These are phyloP conservation scores for Coregonus sp. DNA, from an alignment of 2,797 vertebrate genomes.

Conservation along the genomic window DNA sequence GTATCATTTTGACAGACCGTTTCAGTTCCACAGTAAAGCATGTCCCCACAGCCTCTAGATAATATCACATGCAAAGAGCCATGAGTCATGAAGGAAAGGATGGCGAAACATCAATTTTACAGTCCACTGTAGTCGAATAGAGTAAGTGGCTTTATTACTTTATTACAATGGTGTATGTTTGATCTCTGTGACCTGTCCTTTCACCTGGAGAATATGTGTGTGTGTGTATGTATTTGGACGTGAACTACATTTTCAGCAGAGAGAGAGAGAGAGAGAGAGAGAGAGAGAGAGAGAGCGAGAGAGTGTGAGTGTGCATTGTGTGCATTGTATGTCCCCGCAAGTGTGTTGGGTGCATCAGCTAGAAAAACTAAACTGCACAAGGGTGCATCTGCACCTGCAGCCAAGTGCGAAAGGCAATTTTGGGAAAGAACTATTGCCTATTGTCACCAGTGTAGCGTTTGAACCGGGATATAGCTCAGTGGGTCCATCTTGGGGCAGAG, in stretches of 20 bases:
- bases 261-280: not conserved
- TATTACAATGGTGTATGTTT: constrained; percentile 38
- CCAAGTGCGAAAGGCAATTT: constrained; percentile 80
- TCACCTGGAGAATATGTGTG: not conserved
- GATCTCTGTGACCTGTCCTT: constrained; percentile 30
- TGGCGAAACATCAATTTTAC: not conserved
- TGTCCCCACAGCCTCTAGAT: not conserved
- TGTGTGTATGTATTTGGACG: constrained; percentile 24
- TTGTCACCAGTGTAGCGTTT: constrained; percentile 67
- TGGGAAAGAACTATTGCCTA: constrained; percentile 67
- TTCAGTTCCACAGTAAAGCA: not conserved
- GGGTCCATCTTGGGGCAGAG: constrained; percentile 76
- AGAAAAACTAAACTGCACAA: constrained; percentile 27
- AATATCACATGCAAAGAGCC: not conserved
- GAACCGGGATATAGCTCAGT: constrained; percentile 77
- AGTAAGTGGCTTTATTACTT: constrained; percentile 44
- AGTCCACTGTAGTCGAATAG: not conserved
- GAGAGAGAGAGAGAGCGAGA: too few species aligned
- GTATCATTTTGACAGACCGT: not conserved
- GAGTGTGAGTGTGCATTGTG: constrained; percentile 15
- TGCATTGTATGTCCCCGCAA: constrained; percentile 9
- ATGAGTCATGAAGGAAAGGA: not conserved
- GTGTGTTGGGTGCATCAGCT: not conserved
- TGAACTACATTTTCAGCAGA: not conserved
- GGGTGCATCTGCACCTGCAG: constrained; percentile 57